phyloP scores from a whole-genome alignment of 2,797 vertebrate genomes.

The Jordanella pulchra region DNA sequence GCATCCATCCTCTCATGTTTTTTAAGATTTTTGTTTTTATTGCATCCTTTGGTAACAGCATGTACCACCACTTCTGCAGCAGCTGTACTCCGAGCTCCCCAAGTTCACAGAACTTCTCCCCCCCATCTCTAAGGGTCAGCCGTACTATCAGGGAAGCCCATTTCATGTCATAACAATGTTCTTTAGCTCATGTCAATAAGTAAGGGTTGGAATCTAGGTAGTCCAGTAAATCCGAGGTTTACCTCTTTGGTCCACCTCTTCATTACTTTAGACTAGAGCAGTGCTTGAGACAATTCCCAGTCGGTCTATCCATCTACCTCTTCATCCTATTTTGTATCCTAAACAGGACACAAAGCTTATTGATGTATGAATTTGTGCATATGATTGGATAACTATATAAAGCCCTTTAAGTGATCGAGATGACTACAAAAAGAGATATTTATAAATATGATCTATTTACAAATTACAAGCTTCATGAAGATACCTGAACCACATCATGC shows the following conservation, averaged over 20 bases:
- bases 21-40: too few species aligned
- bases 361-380: too few species aligned
- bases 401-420: too few species aligned
- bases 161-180: background rate
- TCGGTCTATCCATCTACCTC: background rate
- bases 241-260: background rate
- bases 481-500: background rate
- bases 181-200: background rate
- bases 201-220: background rate
- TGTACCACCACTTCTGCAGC: background rate
- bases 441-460: too few species aligned
- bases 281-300: background rate
- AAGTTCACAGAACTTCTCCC: background rate
- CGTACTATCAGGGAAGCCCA: background rate
- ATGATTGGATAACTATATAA: too few species aligned
- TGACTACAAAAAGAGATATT: too few species aligned
- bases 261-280: background rate
- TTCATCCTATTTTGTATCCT: too few species aligned
- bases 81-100: background rate
- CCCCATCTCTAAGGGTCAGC: background rate
- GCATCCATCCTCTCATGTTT: constrained; percentile 9
- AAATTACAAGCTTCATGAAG: too few species aligned
- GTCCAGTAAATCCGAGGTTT: background rate
- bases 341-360: too few species aligned
- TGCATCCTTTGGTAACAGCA: background rate